Conservation (phyloP, 2,797 vertebrate species). For the Gadopsis bispinosus region DNA sequence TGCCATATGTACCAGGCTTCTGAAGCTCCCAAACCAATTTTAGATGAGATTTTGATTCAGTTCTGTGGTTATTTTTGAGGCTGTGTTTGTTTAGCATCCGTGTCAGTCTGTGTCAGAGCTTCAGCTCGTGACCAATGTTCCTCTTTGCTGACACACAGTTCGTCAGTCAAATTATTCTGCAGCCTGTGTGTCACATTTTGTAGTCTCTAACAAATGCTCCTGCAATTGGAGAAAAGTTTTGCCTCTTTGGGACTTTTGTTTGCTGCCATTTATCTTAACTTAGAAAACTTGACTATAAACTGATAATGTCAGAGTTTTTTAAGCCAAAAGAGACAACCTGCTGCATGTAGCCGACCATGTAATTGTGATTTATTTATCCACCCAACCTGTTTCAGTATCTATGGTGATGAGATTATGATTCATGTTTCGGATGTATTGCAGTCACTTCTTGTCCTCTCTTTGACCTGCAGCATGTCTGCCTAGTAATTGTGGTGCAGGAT, state of each 20-base stretch:
- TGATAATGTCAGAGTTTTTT: slow-evolving; percentile 41
- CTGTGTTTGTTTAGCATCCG: slow-evolving; percentile 12
- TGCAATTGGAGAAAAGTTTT: slow-evolving; percentile 23
- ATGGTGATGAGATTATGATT: slow-evolving; percentile 62
- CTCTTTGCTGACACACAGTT: slow-evolving; percentile 28
- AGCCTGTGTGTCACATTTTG: slow-evolving; percentile 25
- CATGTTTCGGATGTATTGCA: slow-evolving; percentile 62
- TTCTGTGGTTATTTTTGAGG: slow-evolving; percentile 10
- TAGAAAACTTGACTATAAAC: slow-evolving; percentile 42
- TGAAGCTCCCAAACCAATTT: background rate
- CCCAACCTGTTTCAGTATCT: slow-evolving; percentile 30
- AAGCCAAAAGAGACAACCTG: slow-evolving; percentile 26
- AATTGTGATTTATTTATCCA: slow-evolving; percentile 56
- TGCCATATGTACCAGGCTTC: background rate
- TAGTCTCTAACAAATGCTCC: slow-evolving; percentile 20
- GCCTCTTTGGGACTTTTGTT: slow-evolving; percentile 27
- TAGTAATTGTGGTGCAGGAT: slow-evolving; percentile 75
- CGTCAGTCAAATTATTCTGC: slow-evolving; percentile 30
- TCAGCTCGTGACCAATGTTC: slow-evolving; percentile 15
- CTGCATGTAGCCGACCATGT: slow-evolving; percentile 31
- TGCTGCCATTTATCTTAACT: slow-evolving; percentile 45
- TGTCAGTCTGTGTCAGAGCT: slow-evolving; percentile 23
- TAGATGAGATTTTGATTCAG: background rate
- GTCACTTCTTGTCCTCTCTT: slow-evolving; percentile 71
- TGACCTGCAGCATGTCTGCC: slow-evolving; percentile 74